Evolutionary conservation across 2,113 vertebrate species (phyloP), one percentile per base, ranked within the genome.

Genomic region (Chamaea fasciata): DNA sequence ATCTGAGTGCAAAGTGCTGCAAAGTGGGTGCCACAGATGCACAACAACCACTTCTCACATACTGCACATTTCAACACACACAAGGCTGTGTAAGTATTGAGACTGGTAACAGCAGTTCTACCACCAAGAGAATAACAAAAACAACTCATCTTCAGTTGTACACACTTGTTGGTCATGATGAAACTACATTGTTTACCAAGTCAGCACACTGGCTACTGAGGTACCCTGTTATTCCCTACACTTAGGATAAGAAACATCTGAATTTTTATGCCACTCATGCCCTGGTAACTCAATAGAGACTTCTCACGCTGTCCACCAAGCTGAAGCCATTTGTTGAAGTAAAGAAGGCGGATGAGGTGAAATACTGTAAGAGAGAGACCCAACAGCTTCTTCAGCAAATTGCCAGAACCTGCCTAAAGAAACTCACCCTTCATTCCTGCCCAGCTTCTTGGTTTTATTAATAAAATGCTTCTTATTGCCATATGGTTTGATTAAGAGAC

Each of bases 11-110:
- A 78, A 90, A 92, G 83, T 94, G 62, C 28, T 57, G 42, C 31
- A 59, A 59, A 76, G 89, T 78, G 71, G 64, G 77, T 96, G 92
- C 82, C 81, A 95, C 64, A 69, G 76, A 90, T n/a, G 92, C 78
- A 93, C 63, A 94, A 70, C 50, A 76, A 87, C 55, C 89, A 93
- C 55, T 90, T 60, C 53, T 90, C 79, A 68, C 59, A 80, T 27
- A 50, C 73, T 68, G 63, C 62, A 88, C 57, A 22, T 63, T 92
- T 84, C 71, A 91, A 94, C 24, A 47, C 53, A 86, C 31, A 94
- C 39, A 44, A 83, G 71, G 75, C 42, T 88, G 64, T 50, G 56
- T 46, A 56, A 75, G 83, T 47, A 95, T 33, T 28, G 27, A 89
- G 95, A 67, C 42, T 33, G 60, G 83, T 46, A 55, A 59, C 76